Conservation (phyloP, 2,888 invertebrate species). For the Mactromeris polynyma region DNA sequence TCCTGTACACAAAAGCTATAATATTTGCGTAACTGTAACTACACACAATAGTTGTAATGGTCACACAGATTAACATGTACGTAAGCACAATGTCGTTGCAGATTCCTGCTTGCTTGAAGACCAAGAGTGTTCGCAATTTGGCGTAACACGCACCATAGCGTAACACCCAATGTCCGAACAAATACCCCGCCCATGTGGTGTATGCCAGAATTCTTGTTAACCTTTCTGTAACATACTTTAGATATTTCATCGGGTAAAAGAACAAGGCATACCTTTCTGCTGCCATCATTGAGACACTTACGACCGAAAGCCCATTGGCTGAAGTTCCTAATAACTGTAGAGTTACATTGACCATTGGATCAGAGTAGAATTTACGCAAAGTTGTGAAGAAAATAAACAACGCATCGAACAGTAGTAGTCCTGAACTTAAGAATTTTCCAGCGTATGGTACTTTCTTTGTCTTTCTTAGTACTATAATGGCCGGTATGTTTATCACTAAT, state of each 20-base stretch:
- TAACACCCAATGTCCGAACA: neutral
- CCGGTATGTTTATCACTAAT: conserved; percentile 13
- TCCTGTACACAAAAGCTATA: neutral
- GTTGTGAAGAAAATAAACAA: conserved; percentile 16
- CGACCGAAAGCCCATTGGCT: neutral
- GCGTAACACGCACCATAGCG: conserved; percentile 38
- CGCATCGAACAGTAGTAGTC: conserved; percentile 22
- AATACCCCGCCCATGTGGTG: conserved; percentile 4
- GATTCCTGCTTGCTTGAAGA: conserved; percentile 36
- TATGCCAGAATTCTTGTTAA: neutral
- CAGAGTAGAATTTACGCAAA: conserved; percentile 23
- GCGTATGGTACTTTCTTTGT: conserved; percentile 32
- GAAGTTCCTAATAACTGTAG: neutral
- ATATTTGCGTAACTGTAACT: neutral
- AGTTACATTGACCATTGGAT: conserved; percentile 7
- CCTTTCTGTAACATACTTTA: neutral
- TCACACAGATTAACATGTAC: neutral
- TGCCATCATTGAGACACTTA: conserved; percentile 28
- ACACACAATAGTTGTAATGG: neutral
- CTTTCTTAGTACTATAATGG: conserved; percentile 13
- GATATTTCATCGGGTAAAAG: conserved; percentile 31
- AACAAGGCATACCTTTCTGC: conserved; percentile 31
- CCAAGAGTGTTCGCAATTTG: neutral
- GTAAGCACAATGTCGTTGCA: conserved; percentile 11
- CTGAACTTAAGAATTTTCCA: conserved; percentile 23